Percentiles rank a stretch among this genome's conserved stretches.
phyloP scores from a whole-genome alignment of 2,888 invertebrate species.

The Rhagophthalmus giganteus region DNA sequence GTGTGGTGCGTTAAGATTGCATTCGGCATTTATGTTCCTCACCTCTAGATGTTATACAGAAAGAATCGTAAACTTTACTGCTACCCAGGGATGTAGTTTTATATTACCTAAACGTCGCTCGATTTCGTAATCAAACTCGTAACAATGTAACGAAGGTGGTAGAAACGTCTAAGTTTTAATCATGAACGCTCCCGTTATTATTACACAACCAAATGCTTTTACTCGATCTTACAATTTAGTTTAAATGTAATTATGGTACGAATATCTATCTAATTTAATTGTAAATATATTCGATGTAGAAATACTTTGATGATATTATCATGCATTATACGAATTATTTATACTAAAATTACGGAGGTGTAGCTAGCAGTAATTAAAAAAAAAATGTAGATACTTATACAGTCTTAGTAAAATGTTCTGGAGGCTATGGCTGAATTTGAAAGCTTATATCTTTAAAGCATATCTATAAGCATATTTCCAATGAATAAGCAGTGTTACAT shows the following conservation, averaged over 20 bases:
- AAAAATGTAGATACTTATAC: too few relatives aligned
- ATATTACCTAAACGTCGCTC: conserved; percentile 30
- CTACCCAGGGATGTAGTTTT: conserved; percentile 28
- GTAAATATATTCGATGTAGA: neutral
- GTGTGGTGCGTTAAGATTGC: conserved; percentile 22
- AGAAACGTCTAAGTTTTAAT: conserved; percentile 18
- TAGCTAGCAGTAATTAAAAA: too few relatives aligned
- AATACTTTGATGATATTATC: too few relatives aligned
- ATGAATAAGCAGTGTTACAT: too few relatives aligned
- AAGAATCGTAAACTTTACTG: conserved; percentile 29
- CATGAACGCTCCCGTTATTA: conserved; percentile 21
- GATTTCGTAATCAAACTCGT: conserved; percentile 26
- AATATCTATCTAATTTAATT: too few relatives aligned
- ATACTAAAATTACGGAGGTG: too few relatives aligned
- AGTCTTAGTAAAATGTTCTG: neutral
- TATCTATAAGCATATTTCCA: too few relatives aligned
- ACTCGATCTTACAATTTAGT: conserved; percentile 10
- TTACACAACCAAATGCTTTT: conserved; percentile 13
- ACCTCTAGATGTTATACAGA: conserved; percentile 23
- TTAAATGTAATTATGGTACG: conserved; percentile 2
- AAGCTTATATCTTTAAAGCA: neutral
- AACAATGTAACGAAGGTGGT: conserved; percentile 22
- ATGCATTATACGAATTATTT: too few relatives aligned
- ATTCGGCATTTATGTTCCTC: conserved; percentile 22
- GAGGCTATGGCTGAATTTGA: neutral